Conservation (phyloP, 1,140 invertebrate genomes). For the Drosophila watanabei region DNA sequence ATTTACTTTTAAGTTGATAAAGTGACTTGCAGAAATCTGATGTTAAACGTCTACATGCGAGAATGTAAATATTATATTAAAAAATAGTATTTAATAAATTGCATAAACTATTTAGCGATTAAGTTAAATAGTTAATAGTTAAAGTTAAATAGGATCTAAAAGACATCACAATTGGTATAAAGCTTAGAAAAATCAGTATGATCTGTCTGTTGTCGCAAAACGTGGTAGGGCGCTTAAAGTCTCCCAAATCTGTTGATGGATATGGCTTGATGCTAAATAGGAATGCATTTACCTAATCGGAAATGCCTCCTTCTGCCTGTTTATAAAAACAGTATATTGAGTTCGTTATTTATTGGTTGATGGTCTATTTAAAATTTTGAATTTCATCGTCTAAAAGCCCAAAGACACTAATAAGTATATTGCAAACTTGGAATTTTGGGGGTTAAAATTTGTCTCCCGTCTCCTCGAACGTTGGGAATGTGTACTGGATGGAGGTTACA, state of each 20-base stretch:
- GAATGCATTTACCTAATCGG: neutral
- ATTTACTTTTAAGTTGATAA: conserved; percentile 2
- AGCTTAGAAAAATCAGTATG: neutral
- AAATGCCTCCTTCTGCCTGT: neutral
- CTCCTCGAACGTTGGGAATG: neutral
- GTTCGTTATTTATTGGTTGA: conserved; percentile 54
- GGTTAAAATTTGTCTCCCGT: neutral
- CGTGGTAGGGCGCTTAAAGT: neutral
- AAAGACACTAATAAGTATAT: neutral
- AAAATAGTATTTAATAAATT: neutral
- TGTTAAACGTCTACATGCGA: neutral
- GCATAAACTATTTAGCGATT: neutral
- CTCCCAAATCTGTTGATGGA: neutral
- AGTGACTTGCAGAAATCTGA: conserved; percentile 12
- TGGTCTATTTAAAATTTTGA: conserved; percentile 38
- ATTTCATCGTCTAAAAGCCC: conserved; percentile 7
- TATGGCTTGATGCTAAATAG: neutral
- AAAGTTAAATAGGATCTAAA: neutral
- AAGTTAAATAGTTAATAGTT: neutral
- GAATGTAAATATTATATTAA: neutral
- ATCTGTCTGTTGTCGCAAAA: neutral
- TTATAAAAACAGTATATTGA: neutral
- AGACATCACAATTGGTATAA: neutral
- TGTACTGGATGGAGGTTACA: conserved; percentile 3
- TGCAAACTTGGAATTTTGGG: conserved; percentile 14